Evolutionary conservation across 1,140 invertebrate genomes (phyloP), one percentile per base, ranked within the genome.

Genomic region (Apis florea): DNA sequence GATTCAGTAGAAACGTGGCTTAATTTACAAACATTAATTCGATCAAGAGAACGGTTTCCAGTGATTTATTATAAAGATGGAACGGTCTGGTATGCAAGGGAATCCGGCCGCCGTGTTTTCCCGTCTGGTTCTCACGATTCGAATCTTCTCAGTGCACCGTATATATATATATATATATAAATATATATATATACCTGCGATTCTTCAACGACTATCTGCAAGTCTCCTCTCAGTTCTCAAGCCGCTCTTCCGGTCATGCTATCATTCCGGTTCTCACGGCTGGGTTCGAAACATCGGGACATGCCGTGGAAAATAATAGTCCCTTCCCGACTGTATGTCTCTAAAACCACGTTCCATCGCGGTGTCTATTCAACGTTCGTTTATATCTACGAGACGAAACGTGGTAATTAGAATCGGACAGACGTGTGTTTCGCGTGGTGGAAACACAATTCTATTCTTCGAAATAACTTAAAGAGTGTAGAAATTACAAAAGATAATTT

Each of bases 241-340:
- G 86, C 86, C 83, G 75, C 76, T 88, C 87, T 88, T 88, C 87
- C 87, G 87, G 87, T 88, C 86, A 83, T 83, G 86, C 86, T 83
- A 85, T 88, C 86, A 88, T 88, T 88, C 85, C 85, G 83, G 83
- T 88, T 88, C 87, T 88, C 87, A 88, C 87, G 87, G 59, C 78
- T 83, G 69, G 70, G 59, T 80, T 85, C 86, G 83, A 85, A 61
- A 87, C 83, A 83, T 88, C 75, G 70, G 68, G 80, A 85, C 87
- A 79, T 66, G 83, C 67, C 67, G 47, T n/a, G 83, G 74, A 85
- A 75, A 88, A 85, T 83, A 85, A 87, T 69, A 79, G 78, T 40
- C 58, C 51, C 40, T 54, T 54, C 40, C 49, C 56, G 73, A 58
- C 64, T 19, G 59, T 79, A 66, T 75, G 74, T 75, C 69, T 63